phyloP scores from a whole-genome alignment of 37 sponge, comb jelly and placozoan genomes.

The Cliona cf. orientalis region DNA sequence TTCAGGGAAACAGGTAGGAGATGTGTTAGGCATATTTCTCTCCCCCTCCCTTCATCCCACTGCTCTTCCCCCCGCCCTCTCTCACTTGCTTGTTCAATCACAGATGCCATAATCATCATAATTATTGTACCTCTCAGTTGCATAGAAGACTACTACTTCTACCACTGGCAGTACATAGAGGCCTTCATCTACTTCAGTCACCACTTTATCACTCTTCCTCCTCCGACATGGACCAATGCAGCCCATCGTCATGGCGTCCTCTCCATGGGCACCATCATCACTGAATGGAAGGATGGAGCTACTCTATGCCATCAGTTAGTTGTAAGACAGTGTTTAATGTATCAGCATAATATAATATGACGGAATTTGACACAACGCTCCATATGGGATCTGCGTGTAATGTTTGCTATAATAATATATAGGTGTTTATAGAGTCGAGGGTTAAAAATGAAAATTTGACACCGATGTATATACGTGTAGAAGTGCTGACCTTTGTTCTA shows the following conservation, averaged over 20 bases:
- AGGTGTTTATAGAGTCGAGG: too few relatives aligned
- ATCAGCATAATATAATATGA: too few relatives aligned
- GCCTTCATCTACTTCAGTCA: constrained; percentile 97
- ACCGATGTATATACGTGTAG: too few relatives aligned
- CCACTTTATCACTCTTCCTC: constrained; percentile 93
- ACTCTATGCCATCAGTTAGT: constrained; percentile 47
- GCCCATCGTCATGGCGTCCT: constrained; percentile 90
- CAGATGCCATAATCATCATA: not conserved
- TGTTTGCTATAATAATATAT: too few relatives aligned
- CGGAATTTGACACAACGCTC: too few relatives aligned
- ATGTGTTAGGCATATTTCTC: too few relatives aligned
- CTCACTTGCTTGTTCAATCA: not conserved
- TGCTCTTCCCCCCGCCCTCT: too few relatives aligned
- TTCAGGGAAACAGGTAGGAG: constrained; percentile 62
- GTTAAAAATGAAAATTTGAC: too few relatives aligned
- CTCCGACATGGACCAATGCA: constrained; percentile 92
- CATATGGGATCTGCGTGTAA: too few relatives aligned
- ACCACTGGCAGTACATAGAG: constrained; percentile 94
- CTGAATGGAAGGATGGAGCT: constrained; percentile 81
- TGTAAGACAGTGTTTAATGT: too few relatives aligned
- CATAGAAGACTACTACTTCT: constrained; percentile 83
- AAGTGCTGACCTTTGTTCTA: too few relatives aligned
- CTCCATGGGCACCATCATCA: constrained; percentile 92
- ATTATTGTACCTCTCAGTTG: constrained; percentile 8
- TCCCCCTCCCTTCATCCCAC: too few relatives aligned